phyloP scores from a whole-genome alignment of 1,140 invertebrate genomes.

The Holotrichia oblita region DNA sequence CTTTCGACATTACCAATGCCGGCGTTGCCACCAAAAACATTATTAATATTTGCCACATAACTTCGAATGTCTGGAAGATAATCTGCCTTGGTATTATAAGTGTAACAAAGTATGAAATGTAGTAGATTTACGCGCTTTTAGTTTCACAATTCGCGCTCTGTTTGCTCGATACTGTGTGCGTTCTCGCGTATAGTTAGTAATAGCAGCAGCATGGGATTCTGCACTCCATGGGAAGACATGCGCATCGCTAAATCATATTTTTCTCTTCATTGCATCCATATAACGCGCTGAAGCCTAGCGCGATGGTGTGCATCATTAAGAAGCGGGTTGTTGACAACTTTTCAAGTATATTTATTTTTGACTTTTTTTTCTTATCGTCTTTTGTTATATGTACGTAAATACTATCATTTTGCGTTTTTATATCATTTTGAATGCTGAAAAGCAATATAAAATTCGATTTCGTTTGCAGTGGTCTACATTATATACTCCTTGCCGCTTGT shows the following conservation, averaged over 20 bases:
- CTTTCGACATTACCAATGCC: not conserved
- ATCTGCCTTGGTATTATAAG: not conserved
- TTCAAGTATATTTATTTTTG: not conserved
- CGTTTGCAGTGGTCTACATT: too few relatives aligned
- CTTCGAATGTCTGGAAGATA: not conserved
- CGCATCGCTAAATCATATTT: conserved; percentile 35
- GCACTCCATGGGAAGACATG: conserved; percentile 32
- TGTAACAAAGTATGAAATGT: not conserved
- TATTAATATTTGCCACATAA: not conserved
- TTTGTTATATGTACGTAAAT: not conserved
- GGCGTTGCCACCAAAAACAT: conserved; percentile 23
- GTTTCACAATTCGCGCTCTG: conserved; percentile 30
- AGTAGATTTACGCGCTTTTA: not conserved
- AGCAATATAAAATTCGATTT: too few relatives aligned
- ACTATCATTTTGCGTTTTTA: not conserved
- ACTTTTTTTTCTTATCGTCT: not conserved
- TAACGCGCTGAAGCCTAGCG: not conserved
- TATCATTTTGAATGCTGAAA: too few relatives aligned
- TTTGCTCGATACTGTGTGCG: conserved; percentile 34
- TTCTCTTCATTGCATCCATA: conserved; percentile 31
- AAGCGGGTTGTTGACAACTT: not conserved
- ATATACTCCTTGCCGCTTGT: too few relatives aligned
- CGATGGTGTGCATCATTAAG: conserved; percentile 8
- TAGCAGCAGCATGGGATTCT: conserved; percentile 13
- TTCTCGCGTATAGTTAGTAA: conserved; percentile 16